Conservation (phyloP, 2,888 invertebrate genomes). For the Calameuta pallipes region DNA sequence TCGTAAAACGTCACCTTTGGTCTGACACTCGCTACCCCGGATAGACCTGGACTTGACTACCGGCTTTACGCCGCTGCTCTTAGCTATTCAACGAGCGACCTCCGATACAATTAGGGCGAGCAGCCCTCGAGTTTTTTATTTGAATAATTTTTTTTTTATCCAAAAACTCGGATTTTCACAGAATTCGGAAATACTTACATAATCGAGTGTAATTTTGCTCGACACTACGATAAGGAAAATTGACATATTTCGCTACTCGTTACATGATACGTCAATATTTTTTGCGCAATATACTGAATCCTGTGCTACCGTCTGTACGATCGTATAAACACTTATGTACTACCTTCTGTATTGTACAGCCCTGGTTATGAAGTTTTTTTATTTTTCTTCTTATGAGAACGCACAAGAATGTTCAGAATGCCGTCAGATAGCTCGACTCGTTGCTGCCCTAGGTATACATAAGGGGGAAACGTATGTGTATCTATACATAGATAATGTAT, state of each 20-base stretch:
- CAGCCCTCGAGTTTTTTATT: too few species aligned
- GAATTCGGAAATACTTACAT: neutral
- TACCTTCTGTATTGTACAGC: neutral
- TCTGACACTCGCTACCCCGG: neutral
- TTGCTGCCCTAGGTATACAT: neutral
- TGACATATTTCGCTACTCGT: too few species aligned
- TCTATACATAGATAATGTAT: neutral
- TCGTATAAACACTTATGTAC: neutral
- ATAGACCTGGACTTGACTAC: neutral
- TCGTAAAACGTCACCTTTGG: neutral
- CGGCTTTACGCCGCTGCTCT: neutral
- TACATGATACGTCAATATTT: too few species aligned
- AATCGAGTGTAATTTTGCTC: too few species aligned
- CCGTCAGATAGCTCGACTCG: slow-evolving; percentile 4
- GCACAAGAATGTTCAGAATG: slow-evolving; percentile 16
- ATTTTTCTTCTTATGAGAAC: slow-evolving; percentile 16
- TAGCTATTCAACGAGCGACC: neutral
- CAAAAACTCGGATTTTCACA: too few species aligned
- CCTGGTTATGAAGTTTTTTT: slow-evolving; percentile 15
- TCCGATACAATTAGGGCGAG: neutral
- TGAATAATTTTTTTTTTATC: too few species aligned
- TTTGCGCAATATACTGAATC: neutral
- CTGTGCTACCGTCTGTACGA: neutral
- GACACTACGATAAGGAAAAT: too few species aligned
- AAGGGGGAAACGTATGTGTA: neutral